Evolutionary conservation across 2,888 invertebrate species (phyloP).

Genomic region (Oegoconia quadripuncta): DNA sequence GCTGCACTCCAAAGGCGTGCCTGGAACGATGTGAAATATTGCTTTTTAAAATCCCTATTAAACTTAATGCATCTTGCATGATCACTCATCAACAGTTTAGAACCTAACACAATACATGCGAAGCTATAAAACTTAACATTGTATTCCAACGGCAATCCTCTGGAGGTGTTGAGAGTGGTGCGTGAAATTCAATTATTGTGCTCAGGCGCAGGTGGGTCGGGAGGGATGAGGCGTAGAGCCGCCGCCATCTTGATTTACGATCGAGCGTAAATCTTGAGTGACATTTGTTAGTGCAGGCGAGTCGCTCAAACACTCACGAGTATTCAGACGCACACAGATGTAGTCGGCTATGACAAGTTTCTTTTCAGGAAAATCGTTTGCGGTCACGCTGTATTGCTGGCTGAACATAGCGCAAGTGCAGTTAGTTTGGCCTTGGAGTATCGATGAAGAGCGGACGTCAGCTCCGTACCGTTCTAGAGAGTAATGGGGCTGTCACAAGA

Average conservation of each 20-base stretch:
- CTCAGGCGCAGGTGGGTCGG: conserved; percentile 64
- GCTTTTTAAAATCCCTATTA: conserved; percentile 72
- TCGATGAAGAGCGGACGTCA: conserved; percentile 35
- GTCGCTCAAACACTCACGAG: conserved; percentile 41
- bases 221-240: conserved; percentile 36
- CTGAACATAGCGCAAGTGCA: conserved; percentile 20
- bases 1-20: conserved; percentile 62
- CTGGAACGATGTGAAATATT: conserved; percentile 71
- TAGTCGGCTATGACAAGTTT: conserved; percentile 49
- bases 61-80: conserved; percentile 70
- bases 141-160: conserved; percentile 56
- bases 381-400: conserved; percentile 39
- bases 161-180: conserved; percentile 74
- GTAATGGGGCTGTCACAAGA: conserved; percentile 24
- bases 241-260: conserved; percentile 77
- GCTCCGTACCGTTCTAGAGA: conserved; percentile 25
- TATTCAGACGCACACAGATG: too few relatives aligned
- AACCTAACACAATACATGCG: conserved; percentile 71
- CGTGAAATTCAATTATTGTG: conserved; percentile 77
- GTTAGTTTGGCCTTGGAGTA: conserved; percentile 21
- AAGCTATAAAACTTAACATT: conserved; percentile 72
- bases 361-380: conserved; percentile 58
- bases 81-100: conserved; percentile 77
- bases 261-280: conserved; percentile 71
- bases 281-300: conserved; percentile 71